Conservation (phyloP, 2,888 invertebrate genomes). For the Deilephila elpenor region DNA sequence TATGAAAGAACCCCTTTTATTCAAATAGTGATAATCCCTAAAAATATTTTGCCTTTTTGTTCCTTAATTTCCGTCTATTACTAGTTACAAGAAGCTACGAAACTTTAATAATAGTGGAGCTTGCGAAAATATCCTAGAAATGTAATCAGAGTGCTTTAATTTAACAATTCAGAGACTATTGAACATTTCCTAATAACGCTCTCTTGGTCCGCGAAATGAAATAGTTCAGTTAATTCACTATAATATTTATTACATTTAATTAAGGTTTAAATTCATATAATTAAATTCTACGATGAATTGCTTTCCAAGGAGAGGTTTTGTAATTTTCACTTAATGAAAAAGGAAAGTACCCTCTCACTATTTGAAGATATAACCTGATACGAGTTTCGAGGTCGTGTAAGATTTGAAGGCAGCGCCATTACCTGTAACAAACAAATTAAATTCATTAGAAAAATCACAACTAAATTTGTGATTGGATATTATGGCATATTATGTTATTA, state of each 20-base stretch:
- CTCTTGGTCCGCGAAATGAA: neutral
- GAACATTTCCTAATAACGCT: neutral
- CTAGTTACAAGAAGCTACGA: neutral
- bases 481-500: too few species aligned
- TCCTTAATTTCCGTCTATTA: neutral
- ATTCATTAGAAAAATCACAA: neutral
- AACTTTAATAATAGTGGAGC: neutral
- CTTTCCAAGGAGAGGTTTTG: neutral
- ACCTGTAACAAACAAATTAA: constrained; percentile 1
- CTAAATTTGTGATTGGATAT: neutral
- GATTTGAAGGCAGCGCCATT: neutral
- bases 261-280: neutral
- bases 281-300: neutral
- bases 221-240: neutral
- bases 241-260: neutral
- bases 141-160: neutral
- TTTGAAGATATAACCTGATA: neutral
- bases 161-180: neutral
- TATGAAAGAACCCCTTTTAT: too few species aligned
- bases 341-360: neutral
- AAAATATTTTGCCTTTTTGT: too few species aligned
- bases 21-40: too few species aligned
- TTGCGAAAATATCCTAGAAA: neutral
- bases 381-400: neutral
- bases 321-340: neutral